Base-by-base conservation (phyloP, 2,888 invertebrate species). In the Listrodromus nycthemerus region DNA sequence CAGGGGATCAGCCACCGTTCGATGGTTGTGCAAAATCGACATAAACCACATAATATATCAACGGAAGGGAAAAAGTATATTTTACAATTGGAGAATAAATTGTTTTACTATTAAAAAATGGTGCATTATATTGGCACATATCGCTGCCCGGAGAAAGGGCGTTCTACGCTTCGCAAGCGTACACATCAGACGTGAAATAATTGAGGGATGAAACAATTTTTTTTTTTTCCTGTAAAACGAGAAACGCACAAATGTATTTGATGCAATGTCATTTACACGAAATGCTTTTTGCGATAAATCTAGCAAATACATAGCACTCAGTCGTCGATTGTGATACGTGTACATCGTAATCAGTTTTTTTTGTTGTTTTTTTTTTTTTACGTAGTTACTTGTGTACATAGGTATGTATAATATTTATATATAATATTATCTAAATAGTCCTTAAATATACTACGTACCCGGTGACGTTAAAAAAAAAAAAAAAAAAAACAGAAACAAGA, bases 271-370 rank as follows among this genome's bases (percentile, higher is more conserved):
- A 84, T 86, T 86, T 81, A 83, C 86, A 86, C 77, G 81, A 87
- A 86, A 87, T 85, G 80, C 76, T 27, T 82, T 30, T 45, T 84
- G 76, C 84, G 82, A 84, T 80, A 77, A 84, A 84, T 83, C 82
- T 74, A 84, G 80, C 75, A 83, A 82, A 80, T 70, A 85, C 77
- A 83, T 80, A 80, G 83, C 84, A 70, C 77, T 87, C 87, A 86
- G 87, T 87, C 86, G 84, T 86, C 85, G 80, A 83, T 86, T 79
- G 77, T 84, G 85, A 86, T 85, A 87, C 81, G 83, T 86, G 80
- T 86, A 83, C 82, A 83, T 80, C 66, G 69, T 85, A 70, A 79
- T 86, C 74, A 50, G 61, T 58, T 58, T 74, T 75, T 75, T 66
- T 21, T 58, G 48, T 74, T 75, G 70, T 66, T 21, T 41, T 50